These are phyloP conservation scores for Mechanitis messenoides DNA, from an alignment of 2,888 invertebrate species.

Conservation along the genomic window DNA sequence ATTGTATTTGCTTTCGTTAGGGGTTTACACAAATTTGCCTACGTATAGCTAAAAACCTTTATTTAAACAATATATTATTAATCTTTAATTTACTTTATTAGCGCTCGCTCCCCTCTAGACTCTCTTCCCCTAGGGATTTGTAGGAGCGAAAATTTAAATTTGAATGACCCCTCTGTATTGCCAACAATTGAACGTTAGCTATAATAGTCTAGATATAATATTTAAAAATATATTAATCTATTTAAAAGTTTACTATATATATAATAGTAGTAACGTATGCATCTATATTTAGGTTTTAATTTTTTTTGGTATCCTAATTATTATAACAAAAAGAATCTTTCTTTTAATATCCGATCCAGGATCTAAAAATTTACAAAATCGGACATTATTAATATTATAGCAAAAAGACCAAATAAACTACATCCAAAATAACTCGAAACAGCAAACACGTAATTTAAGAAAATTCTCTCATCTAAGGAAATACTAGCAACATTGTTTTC, in stretches of 20 bases:
- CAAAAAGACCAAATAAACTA: no score
- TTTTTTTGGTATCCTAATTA: no score
- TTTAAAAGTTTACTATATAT: no score
- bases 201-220: conserved; percentile 15
- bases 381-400: no score
- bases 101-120: conserved; percentile 59
- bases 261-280: no score
- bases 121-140: conserved; percentile 63
- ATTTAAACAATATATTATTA: conserved; percentile 74
- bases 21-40: conserved; percentile 58
- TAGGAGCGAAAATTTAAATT: conserved; percentile 73
- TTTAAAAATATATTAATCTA: background rate
- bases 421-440: no score
- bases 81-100: conserved; percentile 77
- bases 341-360: no score
- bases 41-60: conserved; percentile 61
- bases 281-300: no score
- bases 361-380: no score
- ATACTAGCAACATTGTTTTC: conserved; percentile 41
- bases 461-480: conserved; percentile 27
- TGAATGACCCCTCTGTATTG: conserved; percentile 60
- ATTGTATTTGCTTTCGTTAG: conserved; percentile 49
- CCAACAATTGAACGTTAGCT: conserved; percentile 49
- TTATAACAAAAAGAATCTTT: no score
- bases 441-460: conserved; percentile 23